Base-by-base conservation (phyloP, 1,140 invertebrate species). In the Drosophila teissieri region DNA sequence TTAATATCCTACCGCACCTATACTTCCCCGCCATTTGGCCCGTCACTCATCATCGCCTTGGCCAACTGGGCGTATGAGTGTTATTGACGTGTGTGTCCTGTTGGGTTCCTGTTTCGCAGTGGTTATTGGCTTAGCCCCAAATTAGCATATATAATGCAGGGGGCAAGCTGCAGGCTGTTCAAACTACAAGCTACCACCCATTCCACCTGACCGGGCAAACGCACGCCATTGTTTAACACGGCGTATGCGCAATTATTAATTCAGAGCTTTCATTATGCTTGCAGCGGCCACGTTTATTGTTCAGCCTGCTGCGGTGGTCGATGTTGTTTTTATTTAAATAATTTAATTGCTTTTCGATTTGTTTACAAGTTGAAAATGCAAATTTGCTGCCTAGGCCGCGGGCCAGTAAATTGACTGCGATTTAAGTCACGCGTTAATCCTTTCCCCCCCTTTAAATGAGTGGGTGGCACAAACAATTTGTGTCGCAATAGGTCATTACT, bases 281-380 rank as follows among this genome's bases (percentile, higher is more conserved):
- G 63, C 69, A 60, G 67, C 42, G 58, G 53, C 19, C 56, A 78
- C 79, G 77, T 49, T 80, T 73, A 84, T 84, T 83, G 80, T 84
- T 56, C 34, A 17, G 6, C 67, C 42, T 1, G 19, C 68, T 58
- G 67, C 52, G 65, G 65, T 67, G 65, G 65, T 67, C 53, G 34
- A 45, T 69, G 81, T 89, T 89, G 80, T 84, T 88, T 88, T 84
- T 84, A 84, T 88, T 88, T 88, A 80, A 88, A 88, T 88, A 84
- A 88, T 88, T 88, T 88, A 88, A 88, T 88, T 88, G 84, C 84
- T 88, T 88, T 88, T 88, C 84, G 80, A 88, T 88, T 88, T 89
- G 84, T 88, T 89, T 88, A 88, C 84, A 88, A 80, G 84, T 68
- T 78, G 80, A 68, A 86, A 88, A 88, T 88, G 84, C 84, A 89